These are phyloP conservation scores for Agapetus fuscipes DNA, from an alignment of 2,888 invertebrate genomes.

Conservation along the genomic window DNA sequence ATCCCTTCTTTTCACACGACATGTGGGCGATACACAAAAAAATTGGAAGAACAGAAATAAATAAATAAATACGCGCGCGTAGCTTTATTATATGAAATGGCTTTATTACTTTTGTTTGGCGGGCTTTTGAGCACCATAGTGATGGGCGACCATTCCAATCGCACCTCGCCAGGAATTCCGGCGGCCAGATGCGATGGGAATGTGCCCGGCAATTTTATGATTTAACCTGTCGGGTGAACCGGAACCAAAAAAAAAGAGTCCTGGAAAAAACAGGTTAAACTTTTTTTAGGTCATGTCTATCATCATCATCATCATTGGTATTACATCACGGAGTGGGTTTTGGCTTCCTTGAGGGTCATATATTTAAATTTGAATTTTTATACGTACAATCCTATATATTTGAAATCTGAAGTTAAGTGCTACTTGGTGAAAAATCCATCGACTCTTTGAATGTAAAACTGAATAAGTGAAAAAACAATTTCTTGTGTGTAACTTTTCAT, in stretches of 20 bases:
- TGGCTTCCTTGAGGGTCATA: no score
- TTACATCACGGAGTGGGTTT: no score
- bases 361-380: no score
- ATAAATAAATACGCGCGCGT: constrained; percentile 15
- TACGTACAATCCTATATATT: no score
- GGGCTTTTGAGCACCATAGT: not conserved
- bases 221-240: constrained; percentile 1
- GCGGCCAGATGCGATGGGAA: not conserved
- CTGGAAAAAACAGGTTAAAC: no score
- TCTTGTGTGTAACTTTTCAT: no score
- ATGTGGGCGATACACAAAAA: not conserved
- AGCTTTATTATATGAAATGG: constrained; percentile 19
- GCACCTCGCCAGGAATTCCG: not conserved
- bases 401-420: no score
- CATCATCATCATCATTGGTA: no score
- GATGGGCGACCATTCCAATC: not conserved
- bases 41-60: not conserved
- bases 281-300: no score
- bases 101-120: constrained; percentile 17
- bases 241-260: not conserved
- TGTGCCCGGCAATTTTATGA: not conserved
- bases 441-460: no score
- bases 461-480: no score
- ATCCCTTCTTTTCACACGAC: not conserved
- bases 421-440: no score